These are phyloP conservation scores for Thalassaphorura encarpata DNA, from an alignment of 1,140 invertebrate genomes.

Conservation along the genomic window DNA sequence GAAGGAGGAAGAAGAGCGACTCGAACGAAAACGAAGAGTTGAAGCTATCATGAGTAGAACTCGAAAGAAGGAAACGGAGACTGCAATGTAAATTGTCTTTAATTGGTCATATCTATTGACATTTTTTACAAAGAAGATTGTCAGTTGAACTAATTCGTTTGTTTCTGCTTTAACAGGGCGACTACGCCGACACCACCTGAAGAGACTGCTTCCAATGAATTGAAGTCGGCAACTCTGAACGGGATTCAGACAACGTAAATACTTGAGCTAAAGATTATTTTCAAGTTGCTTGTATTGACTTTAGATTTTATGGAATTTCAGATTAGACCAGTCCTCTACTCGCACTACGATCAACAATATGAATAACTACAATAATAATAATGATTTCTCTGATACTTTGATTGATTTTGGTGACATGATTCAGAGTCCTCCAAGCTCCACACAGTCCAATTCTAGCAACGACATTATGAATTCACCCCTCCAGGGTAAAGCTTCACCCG, in stretches of 20 bases:
- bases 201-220: neutral
- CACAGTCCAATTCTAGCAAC: neutral
- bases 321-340: neutral
- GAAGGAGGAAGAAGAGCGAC: slow-evolving; percentile 67
- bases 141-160: neutral
- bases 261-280: neutral
- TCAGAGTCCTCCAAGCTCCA: neutral
- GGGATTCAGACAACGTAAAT: neutral
- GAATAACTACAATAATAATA: slow-evolving; percentile 9
- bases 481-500: neutral
- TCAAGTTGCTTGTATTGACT: neutral
- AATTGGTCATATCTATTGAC: neutral
- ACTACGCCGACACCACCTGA: slow-evolving; percentile 1
- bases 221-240: neutral
- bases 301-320: neutral
- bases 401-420: slow-evolving; percentile 10
- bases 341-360: neutral
- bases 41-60: slow-evolving; percentile 75
- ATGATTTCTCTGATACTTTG: neutral
- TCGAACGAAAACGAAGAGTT: slow-evolving; percentile 62
- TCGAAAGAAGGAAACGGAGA: slow-evolving; percentile 46
- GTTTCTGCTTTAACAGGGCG: neutral
- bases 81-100: slow-evolving; percentile 31
- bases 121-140: neutral
- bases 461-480: neutral